A percentile compares a stretch with the other conserved stretches of the same genome.
phyloP scores from a whole-genome alignment of 2,888 invertebrate species.

The Melikaiella ostensackeni region DNA sequence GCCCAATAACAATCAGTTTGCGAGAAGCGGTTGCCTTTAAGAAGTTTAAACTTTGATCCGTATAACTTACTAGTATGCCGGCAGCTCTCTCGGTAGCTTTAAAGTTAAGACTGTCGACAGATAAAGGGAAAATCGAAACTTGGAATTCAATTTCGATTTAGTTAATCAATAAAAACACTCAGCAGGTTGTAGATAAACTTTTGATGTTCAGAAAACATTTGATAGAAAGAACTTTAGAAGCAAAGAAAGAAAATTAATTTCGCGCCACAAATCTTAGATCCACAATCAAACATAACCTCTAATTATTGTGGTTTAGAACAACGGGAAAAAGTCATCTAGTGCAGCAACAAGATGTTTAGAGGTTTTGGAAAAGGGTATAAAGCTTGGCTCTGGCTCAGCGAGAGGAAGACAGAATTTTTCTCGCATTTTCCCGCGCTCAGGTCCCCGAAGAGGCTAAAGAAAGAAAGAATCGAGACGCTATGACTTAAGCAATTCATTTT shows the following conservation, averaged over 20 bases:
- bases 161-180: neutral
- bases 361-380: neutral
- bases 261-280: no score
- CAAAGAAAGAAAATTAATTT: neutral
- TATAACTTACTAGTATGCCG: neutral
- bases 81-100: neutral
- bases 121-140: slow-evolving; percentile 9
- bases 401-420: slow-evolving; percentile 12
- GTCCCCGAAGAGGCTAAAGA: slow-evolving; percentile 10
- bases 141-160: slow-evolving; percentile 1
- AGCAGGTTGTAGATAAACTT: neutral
- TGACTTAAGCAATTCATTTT: slow-evolving; percentile 48
- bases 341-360: neutral
- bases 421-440: slow-evolving; percentile 8
- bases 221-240: neutral
- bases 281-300: neutral
- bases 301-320: no score
- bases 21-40: neutral
- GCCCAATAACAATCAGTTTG: neutral
- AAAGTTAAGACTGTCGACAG: neutral
- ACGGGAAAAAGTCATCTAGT: no score
- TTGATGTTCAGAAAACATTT: neutral
- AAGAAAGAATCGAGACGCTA: slow-evolving; percentile 20
- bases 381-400: neutral
- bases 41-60: neutral